Evolutionary conservation across 2,888 invertebrate genomes (phyloP).

Genomic region (Drosophila kuntzei): DNA sequence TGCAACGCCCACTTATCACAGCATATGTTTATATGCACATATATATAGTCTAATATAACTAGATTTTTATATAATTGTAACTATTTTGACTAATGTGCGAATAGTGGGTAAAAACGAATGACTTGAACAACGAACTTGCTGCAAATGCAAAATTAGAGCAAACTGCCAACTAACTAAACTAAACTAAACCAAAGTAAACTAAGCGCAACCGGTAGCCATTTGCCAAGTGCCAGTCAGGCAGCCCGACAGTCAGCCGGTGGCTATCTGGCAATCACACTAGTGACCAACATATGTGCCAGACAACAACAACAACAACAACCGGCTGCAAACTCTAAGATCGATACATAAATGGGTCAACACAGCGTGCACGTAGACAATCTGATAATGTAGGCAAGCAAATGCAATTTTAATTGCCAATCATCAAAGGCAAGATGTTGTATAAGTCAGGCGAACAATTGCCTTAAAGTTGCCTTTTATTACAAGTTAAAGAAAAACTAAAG

Average conservation of each 20-base stretch:
- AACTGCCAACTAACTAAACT: constrained; percentile 24
- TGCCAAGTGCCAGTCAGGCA: constrained; percentile 18
- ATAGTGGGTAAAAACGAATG: constrained; percentile 33
- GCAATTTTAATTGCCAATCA: constrained; percentile 77
- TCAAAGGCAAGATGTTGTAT: constrained; percentile 47
- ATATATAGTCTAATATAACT: constrained; percentile 48
- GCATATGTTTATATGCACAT: constrained; percentile 8
- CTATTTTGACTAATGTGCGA: constrained; percentile 69
- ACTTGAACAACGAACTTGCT: constrained; percentile 43
- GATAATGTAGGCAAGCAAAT: constrained; percentile 62
- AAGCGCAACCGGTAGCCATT: constrained; percentile 57
- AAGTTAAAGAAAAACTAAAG: background rate
- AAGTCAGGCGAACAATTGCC: constrained; percentile 18
- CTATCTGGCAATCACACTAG: constrained; percentile 65
- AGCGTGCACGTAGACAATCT: constrained; percentile 59
- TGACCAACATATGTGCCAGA: constrained; percentile 64
- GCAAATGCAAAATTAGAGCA: constrained; percentile 41
- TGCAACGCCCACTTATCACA: constrained; percentile 74
- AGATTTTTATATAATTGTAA: constrained; percentile 66
- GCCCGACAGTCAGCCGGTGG: constrained; percentile 29
- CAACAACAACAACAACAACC: constrained; percentile 38
- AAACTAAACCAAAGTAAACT: constrained; percentile 3
- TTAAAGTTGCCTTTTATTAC: constrained; percentile 1
- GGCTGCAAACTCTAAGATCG: constrained; percentile 46
- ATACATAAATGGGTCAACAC: constrained; percentile 62